Evolutionary conservation across 2,797 vertebrate species (phyloP).

Genomic region (Bradypodion pumilum): DNA sequence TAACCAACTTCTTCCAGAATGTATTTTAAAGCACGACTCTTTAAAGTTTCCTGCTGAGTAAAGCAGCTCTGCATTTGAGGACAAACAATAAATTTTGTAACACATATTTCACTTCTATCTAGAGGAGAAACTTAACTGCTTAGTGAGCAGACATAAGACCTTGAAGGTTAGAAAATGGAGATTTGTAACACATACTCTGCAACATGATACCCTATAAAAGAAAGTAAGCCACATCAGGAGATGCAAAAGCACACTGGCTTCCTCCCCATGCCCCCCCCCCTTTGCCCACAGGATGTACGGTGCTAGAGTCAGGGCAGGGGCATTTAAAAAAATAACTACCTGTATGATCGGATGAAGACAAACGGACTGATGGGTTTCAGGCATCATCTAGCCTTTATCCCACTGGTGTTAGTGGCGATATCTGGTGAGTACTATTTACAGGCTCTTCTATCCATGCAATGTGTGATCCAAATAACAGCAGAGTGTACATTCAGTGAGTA

Average conservation of each 20-base stretch:
- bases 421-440: slow-evolving; percentile 65
- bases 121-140: neutral
- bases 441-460: neutral
- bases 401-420: slow-evolving; percentile 54
- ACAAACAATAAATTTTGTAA: neutral
- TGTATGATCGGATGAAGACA: slow-evolving; percentile 14
- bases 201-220: slow-evolving; percentile 63
- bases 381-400: neutral
- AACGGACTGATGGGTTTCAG: slow-evolving; percentile 57
- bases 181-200: slow-evolving; percentile 62
- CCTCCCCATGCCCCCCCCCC: slow-evolving; percentile 40
- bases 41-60: too few relatives aligned
- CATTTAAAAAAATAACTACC: slow-evolving; percentile 33
- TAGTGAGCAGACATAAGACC: neutral
- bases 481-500: neutral
- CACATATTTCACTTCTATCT: neutral
- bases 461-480: neutral
- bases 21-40: too few relatives aligned
- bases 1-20: too few relatives aligned
- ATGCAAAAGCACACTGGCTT: slow-evolving; percentile 51
- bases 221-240: slow-evolving; percentile 55
- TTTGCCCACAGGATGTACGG: slow-evolving; percentile 36
- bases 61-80: neutral
- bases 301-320: slow-evolving; percentile 21
- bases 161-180: slow-evolving; percentile 37